These are phyloP conservation scores for Ditula angustiorana DNA, from an alignment of 2,888 invertebrate species.

Conservation along the genomic window DNA sequence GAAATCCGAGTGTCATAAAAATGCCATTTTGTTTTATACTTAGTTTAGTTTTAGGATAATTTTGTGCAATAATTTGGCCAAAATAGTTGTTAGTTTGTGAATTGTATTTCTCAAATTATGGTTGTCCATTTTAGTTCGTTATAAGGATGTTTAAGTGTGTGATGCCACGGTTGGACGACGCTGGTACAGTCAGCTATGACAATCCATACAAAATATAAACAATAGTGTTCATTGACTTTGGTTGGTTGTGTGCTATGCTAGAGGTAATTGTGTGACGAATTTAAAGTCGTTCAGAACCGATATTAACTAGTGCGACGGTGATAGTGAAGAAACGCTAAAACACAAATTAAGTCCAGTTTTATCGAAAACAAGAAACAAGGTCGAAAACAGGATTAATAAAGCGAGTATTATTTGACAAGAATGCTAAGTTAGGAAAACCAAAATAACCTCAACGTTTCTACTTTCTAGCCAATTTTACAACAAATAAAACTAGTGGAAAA, in stretches of 20 bases:
- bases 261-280: conserved; percentile 18
- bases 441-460: conserved; percentile 32
- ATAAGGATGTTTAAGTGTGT: not conserved
- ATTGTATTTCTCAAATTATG: conserved; percentile 33
- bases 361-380: no score
- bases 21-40: conserved; percentile 34
- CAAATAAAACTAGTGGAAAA: not conserved
- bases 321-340: no score
- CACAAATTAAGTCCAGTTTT: no score
- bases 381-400: not conserved
- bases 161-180: conserved; percentile 21
- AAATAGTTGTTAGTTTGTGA: conserved; percentile 54
- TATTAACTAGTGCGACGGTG: no score
- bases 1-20: conserved; percentile 32
- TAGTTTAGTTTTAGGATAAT: conserved; percentile 45
- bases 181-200: no score
- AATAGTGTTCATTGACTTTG: no score
- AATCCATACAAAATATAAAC: no score
- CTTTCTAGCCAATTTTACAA: not conserved
- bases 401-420: not conserved
- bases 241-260: no score
- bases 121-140: conserved; percentile 8
- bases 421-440: not conserved
- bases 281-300: conserved; percentile 5
- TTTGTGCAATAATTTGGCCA: conserved; percentile 74